These are phyloP conservation scores for Gambusia affinis DNA, from an alignment of 2,113 vertebrate genomes.

Conservation along the genomic window DNA sequence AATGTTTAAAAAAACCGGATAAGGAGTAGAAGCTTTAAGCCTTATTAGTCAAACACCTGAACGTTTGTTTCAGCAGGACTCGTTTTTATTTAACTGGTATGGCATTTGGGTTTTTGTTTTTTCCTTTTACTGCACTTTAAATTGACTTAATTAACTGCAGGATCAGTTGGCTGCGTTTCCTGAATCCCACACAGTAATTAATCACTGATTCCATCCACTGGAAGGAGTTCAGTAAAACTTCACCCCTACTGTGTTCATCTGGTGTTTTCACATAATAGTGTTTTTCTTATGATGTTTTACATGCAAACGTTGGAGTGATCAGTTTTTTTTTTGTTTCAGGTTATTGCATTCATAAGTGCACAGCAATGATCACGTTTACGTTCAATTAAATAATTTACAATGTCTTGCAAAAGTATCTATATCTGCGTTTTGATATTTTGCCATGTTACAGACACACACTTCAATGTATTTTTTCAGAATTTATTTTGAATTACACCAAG, in stretches of 20 bases:
- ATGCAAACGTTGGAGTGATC: not conserved
- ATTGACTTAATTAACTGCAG: constrained; percentile 36
- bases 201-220: constrained; percentile 37
- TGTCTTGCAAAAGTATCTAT: too few relatives aligned
- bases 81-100: constrained; percentile 23
- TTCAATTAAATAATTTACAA: too few relatives aligned
- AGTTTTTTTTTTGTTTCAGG: too few relatives aligned
- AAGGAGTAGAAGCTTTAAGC: not conserved
- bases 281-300: not conserved
- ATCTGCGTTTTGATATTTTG: too few relatives aligned
- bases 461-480: too few relatives aligned
- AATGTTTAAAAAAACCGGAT: not conserved
- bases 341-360: too few relatives aligned
- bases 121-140: constrained; percentile 8
- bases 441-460: too few relatives aligned
- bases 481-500: too few relatives aligned
- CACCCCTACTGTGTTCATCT: constrained; percentile 11
- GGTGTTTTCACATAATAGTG: not conserved
- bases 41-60: not conserved
- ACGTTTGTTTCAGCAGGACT: not conserved
- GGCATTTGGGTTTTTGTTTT: constrained; percentile 39
- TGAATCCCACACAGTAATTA: constrained; percentile 25
- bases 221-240: constrained; percentile 25
- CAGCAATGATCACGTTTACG: too few relatives aligned
- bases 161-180: constrained; percentile 53